phyloP scores from a whole-genome alignment of 1,140 invertebrate genomes.

The Heliconius congener region DNA sequence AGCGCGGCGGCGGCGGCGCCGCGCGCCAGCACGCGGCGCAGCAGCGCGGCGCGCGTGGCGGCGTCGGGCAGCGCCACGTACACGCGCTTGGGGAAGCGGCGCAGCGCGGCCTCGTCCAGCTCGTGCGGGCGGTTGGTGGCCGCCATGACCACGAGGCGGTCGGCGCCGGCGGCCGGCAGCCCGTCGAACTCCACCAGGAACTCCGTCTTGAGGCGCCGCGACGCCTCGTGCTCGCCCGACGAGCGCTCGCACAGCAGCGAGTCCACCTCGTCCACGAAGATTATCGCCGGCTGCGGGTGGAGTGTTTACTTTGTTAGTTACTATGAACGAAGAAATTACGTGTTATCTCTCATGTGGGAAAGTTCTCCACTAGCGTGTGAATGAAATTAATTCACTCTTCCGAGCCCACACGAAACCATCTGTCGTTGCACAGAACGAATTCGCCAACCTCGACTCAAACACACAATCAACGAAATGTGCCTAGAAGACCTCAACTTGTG shows the following conservation, averaged over 20 bases:
- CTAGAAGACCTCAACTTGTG: too few relatives aligned
- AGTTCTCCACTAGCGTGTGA: too few relatives aligned
- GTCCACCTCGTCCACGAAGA: slow-evolving; percentile 98
- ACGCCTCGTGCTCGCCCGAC: slow-evolving; percentile 97
- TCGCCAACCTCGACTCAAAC: too few relatives aligned
- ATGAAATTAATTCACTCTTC: too few relatives aligned
- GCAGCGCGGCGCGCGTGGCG: slow-evolving; percentile 88
- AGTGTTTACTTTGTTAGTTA: neutral
- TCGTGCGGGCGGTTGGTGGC: slow-evolving; percentile 98
- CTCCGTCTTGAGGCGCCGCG: slow-evolving; percentile 98
- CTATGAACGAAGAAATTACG: too few relatives aligned
- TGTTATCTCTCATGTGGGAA: too few relatives aligned
- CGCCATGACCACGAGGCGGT: slow-evolving; percentile 96
- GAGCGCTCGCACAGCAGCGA: slow-evolving; percentile 95
- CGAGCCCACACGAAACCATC: too few relatives aligned
- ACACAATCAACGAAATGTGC: too few relatives aligned
- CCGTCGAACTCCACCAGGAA: slow-evolving; percentile 98
- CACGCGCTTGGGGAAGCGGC: slow-evolving; percentile 94
- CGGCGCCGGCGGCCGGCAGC: slow-evolving; percentile 89
- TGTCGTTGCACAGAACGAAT: too few relatives aligned
- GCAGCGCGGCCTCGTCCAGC: slow-evolving; percentile 86
- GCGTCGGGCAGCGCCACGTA: slow-evolving; percentile 95
- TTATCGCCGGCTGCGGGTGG: slow-evolving; percentile 89
- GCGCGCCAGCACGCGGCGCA: slow-evolving; percentile 89
- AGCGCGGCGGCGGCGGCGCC: slow-evolving; percentile 89